Evolutionary conservation across 2,888 invertebrate species (phyloP), one percentile per base, ranked within the genome.

Genomic region (Anthophora plumipes): DNA sequence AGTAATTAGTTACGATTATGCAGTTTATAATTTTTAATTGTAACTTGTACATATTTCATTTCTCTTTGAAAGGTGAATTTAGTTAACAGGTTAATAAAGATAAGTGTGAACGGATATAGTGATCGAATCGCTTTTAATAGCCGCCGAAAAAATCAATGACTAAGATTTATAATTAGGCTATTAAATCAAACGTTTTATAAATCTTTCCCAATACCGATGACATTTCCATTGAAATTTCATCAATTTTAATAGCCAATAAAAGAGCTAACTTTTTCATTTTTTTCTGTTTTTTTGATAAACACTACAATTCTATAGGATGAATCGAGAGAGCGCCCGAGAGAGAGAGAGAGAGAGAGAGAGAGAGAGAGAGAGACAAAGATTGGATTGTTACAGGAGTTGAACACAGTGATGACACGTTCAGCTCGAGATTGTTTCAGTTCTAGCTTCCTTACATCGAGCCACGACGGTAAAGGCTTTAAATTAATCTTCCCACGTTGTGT

Each of bases 391-490:
- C 31, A 25, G 25, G 11, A 41, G 12, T 41, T 12, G 12, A 6
- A 37, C 31, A 37, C 31, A 12, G 50, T 7, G 11, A 61, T n/a
- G 71, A 37, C 67, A 22, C 12, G 25, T 41, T 46, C n/a, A 11
- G 37, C 7, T 41, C 39, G 55, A 77, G 61, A 72, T 31, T 1
- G 39, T 68, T 61, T 52, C 25, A 37, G 20, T 50, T 77, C 67
- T 54, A n/a, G 20, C 20, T 78, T 79, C 52, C 63, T 68, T 74
- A 43, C 77, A 61, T 72, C 67, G 70, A 71, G 66, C 66, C 50
- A 63, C 48, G 31, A 77, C 85, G 90, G 90, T 91, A 90, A 90
- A 82, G 81, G 82, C 80, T 85, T 87, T 83, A 84, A 89, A 90
- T 90, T 89, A 89, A 90, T 89, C 89, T 89, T 66, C 37, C 50